These are phyloP conservation scores for Sericinus montela DNA, from an alignment of 2,888 invertebrate genomes.

Conservation along the genomic window DNA sequence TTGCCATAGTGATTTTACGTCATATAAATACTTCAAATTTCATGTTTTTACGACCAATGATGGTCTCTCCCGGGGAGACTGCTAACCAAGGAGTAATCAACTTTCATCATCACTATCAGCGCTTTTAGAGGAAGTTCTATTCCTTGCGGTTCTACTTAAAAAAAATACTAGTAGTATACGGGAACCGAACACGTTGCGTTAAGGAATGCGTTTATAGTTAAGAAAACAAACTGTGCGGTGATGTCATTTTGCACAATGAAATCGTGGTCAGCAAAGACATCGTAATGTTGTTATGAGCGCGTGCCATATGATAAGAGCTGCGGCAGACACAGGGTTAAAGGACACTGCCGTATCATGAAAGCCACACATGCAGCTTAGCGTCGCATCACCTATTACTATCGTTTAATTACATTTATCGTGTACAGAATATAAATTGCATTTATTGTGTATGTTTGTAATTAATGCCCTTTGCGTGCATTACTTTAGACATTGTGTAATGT, in stretches of 20 bases:
- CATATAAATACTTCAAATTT: no score
- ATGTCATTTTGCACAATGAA: neutral
- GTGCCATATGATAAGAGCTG: conserved; percentile 31
- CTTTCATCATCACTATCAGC: no score
- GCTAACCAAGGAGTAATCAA: no score
- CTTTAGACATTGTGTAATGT: no score
- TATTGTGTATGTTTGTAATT: neutral
- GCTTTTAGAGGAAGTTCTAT: no score
- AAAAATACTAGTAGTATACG: no score
- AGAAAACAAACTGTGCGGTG: neutral
- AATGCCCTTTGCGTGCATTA: neutral
- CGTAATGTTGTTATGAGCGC: conserved; percentile 19
- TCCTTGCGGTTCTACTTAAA: no score
- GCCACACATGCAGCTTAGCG: conserved; percentile 12
- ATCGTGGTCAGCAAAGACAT: conserved; percentile 1
- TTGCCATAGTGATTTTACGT: no score
- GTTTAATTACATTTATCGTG: conserved; percentile 14
- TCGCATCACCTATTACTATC: conserved; percentile 3
- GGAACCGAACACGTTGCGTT: no score
- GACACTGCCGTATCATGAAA: conserved; percentile 25
- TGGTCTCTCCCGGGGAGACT: no score
- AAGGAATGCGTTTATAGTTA: neutral
- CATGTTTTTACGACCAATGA: no score
- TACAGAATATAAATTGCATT: neutral
- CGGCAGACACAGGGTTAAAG: conserved; percentile 31